Evolutionary conservation across 2,113 vertebrate species (phyloP).

Genomic region (Nannobrachium achirus): DNA sequence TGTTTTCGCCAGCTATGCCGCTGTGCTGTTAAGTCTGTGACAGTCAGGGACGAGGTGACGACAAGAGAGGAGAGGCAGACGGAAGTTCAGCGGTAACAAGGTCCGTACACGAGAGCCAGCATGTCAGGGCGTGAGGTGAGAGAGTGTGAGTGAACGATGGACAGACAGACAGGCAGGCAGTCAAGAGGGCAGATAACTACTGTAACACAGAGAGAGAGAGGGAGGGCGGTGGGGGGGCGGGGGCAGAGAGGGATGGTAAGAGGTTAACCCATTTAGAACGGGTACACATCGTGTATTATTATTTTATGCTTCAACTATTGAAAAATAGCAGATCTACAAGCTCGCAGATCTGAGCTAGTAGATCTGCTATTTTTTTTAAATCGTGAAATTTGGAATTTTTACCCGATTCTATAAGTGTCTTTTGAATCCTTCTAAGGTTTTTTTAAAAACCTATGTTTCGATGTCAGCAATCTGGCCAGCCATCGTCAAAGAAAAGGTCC

Average conservation of each 20-base stretch:
- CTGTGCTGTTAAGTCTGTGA: background rate
- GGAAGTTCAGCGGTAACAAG: conserved; percentile 2
- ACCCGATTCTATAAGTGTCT: too few species aligned
- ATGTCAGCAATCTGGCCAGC: too few species aligned
- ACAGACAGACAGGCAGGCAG: conserved; percentile 39
- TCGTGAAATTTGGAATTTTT: too few species aligned
- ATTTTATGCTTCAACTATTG: too few species aligned
- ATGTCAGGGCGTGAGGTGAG: conserved; percentile 26
- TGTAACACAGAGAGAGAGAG: background rate
- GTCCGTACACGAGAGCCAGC: conserved; percentile 26
- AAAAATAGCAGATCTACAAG: too few species aligned
- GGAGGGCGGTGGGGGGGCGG: conserved; percentile 6
- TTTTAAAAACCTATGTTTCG: too few species aligned
- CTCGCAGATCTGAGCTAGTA: too few species aligned
- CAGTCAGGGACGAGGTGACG: conserved; percentile 22
- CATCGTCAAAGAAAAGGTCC: too few species aligned
- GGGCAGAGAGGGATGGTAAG: conserved; percentile 46
- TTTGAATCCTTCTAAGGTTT: too few species aligned
- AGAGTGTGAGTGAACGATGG: conserved; percentile 47
- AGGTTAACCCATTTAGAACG: too few species aligned
- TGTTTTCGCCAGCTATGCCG: background rate
- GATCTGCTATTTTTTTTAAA: too few species aligned
- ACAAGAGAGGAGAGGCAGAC: conserved; percentile 20
- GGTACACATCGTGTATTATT: too few species aligned
- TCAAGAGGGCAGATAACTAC: background rate